Evolutionary conservation across 2,797 vertebrate species (phyloP), one percentile per base, ranked within the genome.

Genomic region (Fistularia tabacaria): DNA sequence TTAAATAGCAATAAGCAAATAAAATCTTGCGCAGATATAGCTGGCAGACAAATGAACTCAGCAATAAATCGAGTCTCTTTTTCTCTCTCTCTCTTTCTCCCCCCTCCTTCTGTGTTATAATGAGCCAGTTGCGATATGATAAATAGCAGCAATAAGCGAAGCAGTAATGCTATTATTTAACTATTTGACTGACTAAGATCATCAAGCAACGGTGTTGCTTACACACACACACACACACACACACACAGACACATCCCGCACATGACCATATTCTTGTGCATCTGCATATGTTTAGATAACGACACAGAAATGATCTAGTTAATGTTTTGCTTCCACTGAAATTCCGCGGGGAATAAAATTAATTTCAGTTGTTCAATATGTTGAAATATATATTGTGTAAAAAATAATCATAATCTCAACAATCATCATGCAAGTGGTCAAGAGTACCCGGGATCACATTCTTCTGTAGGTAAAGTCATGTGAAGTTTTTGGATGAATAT

Each of bases 101-200:
- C 59, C 43, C 57, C 44, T 54, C 52, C 71, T 51, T 54, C 69
- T 66, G 52, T 59, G 58, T 57, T 71, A 77, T 86, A 88, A 85
- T 88, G 84, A 83, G 79, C 74, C 64, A 72, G 71, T 80, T 70
- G 76, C 63, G 62, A 69, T 81, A 80, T 86, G 80, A 87, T 85
- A 58, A 76, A 88, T 81, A 69, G 80, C 71, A 77, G 84, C 79
- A 84, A 83, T 84, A 82, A 85, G 73, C 80, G 72, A 69, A 78
- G 81, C 80, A 80, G 70, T 68, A 59, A 70, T 65, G 59, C 75
- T 79, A 81, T 87, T 85, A 81, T 76, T 84, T 80, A 78, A 81
- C 80, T 13, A 11, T 45, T 45, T 11, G 43, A 42, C 9, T 12
- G 41, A 9, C 41, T 12, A 9, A 9, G 41, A 3, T 42, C 12